Evolutionary conservation across 2,113 vertebrate genomes (phyloP).

Genomic region (Antigone vipio): DNA sequence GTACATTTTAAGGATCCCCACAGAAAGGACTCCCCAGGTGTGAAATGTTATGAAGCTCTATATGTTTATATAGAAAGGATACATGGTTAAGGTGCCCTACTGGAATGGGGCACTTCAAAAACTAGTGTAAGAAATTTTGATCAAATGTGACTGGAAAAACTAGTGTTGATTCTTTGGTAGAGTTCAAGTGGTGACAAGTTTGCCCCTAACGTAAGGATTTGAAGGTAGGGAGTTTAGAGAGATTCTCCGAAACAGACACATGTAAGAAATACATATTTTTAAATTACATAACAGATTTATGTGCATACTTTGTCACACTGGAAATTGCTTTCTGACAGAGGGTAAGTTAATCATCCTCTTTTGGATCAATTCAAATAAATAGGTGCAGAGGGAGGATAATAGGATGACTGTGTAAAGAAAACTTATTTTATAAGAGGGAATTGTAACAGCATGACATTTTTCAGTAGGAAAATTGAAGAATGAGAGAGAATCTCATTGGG

Average conservation of each 20-base stretch:
- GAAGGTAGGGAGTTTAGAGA: neutral
- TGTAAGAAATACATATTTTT: neutral
- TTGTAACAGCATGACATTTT: neutral
- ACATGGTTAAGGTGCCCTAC: neutral
- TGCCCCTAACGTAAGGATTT: neutral
- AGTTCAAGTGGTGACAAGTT: neutral
- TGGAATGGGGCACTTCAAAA: neutral
- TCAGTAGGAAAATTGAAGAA: neutral
- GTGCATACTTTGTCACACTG: neutral
- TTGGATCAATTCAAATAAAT: slow-evolving; percentile 14
- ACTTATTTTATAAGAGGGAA: neutral
- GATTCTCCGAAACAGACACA: neutral
- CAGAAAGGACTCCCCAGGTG: neutral
- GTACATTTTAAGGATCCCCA: neutral
- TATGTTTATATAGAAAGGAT: neutral
- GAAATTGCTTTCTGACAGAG: slow-evolving; percentile 1
- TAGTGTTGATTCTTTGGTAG: neutral
- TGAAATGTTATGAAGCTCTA: neutral
- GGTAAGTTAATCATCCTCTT: slow-evolving; percentile 17
- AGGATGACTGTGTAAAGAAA: slow-evolving; percentile 1
- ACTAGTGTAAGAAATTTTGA: neutral
- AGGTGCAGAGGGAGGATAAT: slow-evolving; percentile 36
- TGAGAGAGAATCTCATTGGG: neutral
- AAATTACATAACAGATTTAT: neutral
- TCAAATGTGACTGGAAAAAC: neutral